These are phyloP conservation scores for Esox lucius DNA, from an alignment of 2,797 vertebrate genomes.

Conservation along the genomic window DNA sequence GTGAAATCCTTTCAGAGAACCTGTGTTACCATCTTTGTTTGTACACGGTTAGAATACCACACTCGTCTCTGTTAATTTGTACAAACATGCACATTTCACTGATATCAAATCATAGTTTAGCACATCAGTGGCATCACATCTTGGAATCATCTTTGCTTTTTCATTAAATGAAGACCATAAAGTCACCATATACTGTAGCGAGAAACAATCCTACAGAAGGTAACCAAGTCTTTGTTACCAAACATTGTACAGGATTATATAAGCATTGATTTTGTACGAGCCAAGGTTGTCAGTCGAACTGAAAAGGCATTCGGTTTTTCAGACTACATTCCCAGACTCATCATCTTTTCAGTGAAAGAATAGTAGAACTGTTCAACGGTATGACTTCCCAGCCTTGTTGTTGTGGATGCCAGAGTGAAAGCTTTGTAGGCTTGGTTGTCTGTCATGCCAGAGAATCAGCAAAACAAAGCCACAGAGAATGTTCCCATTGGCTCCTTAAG, in stretches of 20 bases:
- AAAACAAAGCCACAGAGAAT: slow-evolving; percentile 25
- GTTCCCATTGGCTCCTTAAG: slow-evolving; percentile 28
- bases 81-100: no score
- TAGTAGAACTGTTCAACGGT: background rate
- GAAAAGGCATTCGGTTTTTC: background rate
- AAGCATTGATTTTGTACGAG: background rate
- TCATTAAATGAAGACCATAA: no score
- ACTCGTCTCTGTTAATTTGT: no score
- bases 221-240: slow-evolving; percentile 3
- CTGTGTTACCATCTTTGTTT: no score
- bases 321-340: background rate
- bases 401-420: slow-evolving; percentile 21
- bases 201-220: slow-evolving; percentile 5
- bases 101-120: no score
- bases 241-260: background rate
- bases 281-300: background rate
- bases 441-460: slow-evolving; percentile 22
- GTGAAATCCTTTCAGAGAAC: no score
- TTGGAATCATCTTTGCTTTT: no score
- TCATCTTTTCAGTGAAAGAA: background rate
- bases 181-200: background rate
- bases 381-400: slow-evolving; percentile 21
- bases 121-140: no score
- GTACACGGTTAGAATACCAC: no score
- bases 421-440: slow-evolving; percentile 28